A percentile compares a stretch with the other conserved stretches of the same genome.
Evolutionary conservation across 2,797 vertebrate genomes (phyloP).

Genomic region (Gymnopithys bicolor): DNA sequence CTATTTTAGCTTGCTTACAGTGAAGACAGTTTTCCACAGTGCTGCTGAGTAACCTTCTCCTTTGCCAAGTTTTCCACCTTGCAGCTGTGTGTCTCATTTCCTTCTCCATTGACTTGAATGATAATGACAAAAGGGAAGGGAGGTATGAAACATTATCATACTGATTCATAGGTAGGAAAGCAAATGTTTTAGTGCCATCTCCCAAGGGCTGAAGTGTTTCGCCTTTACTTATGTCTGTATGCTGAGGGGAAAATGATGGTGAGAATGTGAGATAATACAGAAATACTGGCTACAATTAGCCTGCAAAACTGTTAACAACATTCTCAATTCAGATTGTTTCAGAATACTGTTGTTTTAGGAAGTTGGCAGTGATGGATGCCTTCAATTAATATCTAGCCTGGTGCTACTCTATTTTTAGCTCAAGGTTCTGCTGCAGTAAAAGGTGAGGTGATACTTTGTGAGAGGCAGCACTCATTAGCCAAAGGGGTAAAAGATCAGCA

Average conservation of each 20-base stretch:
- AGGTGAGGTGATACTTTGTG: neutral
- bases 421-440: neutral
- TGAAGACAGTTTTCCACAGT: neutral
- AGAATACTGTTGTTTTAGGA: neutral
- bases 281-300: neutral
- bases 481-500: neutral
- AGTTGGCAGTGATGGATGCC: neutral
- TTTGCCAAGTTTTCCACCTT: neutral
- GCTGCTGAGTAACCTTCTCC: neutral
- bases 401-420: neutral
- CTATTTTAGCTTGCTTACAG: neutral
- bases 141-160: constrained; percentile 23
- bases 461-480: neutral
- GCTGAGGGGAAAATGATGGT: neutral
- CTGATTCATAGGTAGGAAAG: constrained; percentile 27
- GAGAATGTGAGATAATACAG: neutral
- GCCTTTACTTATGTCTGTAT: neutral
- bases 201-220: neutral
- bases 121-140: neutral
- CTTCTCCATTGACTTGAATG: neutral
- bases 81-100: neutral
- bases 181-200: neutral
- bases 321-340: neutral
- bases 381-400: neutral
- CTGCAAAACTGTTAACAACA: neutral